phyloP scores from a whole-genome alignment of 2,797 vertebrate species.

The Triplophysa yarkandensis region DNA sequence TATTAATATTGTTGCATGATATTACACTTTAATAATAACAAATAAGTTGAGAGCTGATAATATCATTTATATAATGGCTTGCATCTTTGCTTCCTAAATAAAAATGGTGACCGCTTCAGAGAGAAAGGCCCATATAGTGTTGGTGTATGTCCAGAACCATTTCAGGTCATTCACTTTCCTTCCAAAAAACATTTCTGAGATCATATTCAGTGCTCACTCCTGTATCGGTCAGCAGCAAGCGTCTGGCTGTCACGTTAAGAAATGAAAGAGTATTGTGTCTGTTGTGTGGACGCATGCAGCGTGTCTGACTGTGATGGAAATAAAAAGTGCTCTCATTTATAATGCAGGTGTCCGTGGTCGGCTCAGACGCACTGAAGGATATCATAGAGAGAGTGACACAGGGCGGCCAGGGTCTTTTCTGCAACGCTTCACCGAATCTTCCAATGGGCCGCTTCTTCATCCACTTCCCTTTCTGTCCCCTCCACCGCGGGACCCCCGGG shows the following conservation, averaged over 20 bases:
- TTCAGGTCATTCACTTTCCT: background rate
- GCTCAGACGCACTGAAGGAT: slow-evolving; percentile 54
- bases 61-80: no score
- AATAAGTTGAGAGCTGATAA: no score
- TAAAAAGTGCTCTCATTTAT: slow-evolving; percentile 59
- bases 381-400: slow-evolving; percentile 58
- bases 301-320: slow-evolving; percentile 56
- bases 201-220: background rate
- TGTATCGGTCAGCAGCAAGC: slow-evolving; percentile 15
- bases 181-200: background rate
- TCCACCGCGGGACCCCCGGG: slow-evolving; percentile 14
- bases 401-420: slow-evolving; percentile 52
- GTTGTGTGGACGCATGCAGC: slow-evolving; percentile 50
- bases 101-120: no score
- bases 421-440: slow-evolving; percentile 51
- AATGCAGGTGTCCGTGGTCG: slow-evolving; percentile 57
- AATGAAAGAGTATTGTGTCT: slow-evolving; percentile 48
- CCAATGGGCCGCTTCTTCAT: slow-evolving; percentile 38
- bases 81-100: background rate
- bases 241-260: slow-evolving; percentile 29
- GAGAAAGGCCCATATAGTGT: background rate
- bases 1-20: no score
- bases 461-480: slow-evolving; percentile 48
- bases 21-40: no score
- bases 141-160: background rate